These are phyloP conservation scores for Neomorphus geoffroyi DNA, from an alignment of 2,797 vertebrate species.

Conservation along the genomic window DNA sequence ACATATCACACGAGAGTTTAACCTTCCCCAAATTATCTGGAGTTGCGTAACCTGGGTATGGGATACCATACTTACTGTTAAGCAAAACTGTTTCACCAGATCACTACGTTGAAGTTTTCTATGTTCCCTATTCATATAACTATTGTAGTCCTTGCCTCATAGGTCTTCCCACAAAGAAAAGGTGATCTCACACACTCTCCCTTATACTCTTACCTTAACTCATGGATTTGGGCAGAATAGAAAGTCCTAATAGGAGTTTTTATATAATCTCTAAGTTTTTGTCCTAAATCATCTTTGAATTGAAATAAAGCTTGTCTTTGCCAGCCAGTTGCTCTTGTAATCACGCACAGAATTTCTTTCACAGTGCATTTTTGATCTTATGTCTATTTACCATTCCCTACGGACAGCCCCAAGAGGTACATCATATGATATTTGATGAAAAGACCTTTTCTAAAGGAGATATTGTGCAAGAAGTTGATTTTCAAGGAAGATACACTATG, in stretches of 20 bases:
- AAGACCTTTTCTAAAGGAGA: background rate
- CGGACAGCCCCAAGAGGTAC: background rate
- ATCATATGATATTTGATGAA: background rate
- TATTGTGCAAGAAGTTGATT: background rate
- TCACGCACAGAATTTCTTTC: background rate
- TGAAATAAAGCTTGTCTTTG: background rate
- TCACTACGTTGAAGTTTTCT: background rate
- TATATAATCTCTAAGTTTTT: background rate
- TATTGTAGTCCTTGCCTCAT: background rate
- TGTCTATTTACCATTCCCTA: background rate
- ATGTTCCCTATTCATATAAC: background rate
- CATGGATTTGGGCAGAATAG: background rate
- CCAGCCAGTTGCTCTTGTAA: background rate
- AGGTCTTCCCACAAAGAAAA: background rate
- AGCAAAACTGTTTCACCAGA: background rate
- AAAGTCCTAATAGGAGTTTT: background rate
- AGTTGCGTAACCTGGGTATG: background rate
- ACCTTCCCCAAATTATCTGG: background rate
- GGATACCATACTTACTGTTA: background rate
- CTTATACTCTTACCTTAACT: background rate
- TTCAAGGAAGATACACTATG: background rate
- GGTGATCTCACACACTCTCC: fast-evolving
- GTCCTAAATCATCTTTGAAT: background rate
- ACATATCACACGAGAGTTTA: background rate
- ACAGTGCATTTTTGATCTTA: background rate